Conservation (phyloP, 2,113 vertebrate species). For the Corydoras sp. region DNA sequence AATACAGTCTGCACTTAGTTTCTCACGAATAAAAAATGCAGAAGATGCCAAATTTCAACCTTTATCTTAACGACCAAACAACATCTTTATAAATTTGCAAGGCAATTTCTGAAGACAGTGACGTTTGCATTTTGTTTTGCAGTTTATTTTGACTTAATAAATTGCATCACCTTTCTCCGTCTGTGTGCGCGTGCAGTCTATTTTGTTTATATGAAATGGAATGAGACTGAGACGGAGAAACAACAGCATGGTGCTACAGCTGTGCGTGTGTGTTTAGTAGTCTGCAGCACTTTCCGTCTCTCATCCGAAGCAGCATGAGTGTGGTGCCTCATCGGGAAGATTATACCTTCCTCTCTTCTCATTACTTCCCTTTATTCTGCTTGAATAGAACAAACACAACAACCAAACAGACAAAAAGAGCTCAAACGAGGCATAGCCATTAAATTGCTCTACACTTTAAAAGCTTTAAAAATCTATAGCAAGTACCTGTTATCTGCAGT, state of each 20-base stretch:
- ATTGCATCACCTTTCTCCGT: background rate
- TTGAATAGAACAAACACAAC: conserved; percentile 38
- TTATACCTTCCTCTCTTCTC: conserved; percentile 38
- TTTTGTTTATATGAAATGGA: background rate
- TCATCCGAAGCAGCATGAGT: conserved; percentile 24
- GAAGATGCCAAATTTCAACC: conserved; percentile 8
- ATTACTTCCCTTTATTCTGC: conserved; percentile 39
- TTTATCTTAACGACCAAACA: conserved; percentile 13
- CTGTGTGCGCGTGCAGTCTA: background rate
- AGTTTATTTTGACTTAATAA: too few species aligned
- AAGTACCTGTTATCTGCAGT: too few species aligned
- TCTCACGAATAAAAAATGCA: conserved; percentile 14
- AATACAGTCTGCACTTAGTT: conserved; percentile 22
- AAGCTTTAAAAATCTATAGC: too few species aligned
- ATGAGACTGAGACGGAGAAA: conserved; percentile 7
- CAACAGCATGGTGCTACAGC: conserved; percentile 23
- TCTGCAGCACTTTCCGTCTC: conserved; percentile 19
- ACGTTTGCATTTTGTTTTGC: background rate
- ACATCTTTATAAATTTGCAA: background rate
- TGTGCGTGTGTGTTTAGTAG: conserved; percentile 31
- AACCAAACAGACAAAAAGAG: conserved; percentile 33
- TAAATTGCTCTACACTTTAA: too few species aligned
- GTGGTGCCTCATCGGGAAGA: conserved; percentile 27
- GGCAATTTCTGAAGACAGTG: background rate
- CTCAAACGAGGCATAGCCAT: conserved; percentile 15